phyloP scores from a whole-genome alignment of 2,113 vertebrate genomes.

The Pygoscelis adeliae region DNA sequence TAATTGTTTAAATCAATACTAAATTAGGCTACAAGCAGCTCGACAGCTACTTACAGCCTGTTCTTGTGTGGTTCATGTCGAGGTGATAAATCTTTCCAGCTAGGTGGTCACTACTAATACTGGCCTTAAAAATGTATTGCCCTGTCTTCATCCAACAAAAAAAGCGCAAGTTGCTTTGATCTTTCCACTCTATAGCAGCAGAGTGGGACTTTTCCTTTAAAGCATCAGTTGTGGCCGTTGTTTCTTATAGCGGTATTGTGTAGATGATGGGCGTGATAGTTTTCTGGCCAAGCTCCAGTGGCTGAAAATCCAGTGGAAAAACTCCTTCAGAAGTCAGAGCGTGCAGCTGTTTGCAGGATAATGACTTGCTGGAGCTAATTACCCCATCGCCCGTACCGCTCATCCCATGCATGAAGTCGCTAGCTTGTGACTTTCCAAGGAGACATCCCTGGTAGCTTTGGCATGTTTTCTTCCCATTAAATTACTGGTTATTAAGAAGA shows the following conservation, averaged over 20 bases:
- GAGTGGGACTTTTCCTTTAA: neutral
- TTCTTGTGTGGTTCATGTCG: neutral
- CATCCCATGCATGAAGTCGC: neutral
- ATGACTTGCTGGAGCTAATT: conserved; percentile 29
- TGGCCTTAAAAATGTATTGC: neutral
- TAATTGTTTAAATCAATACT: conserved; percentile 40
- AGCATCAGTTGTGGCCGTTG: fast-evolving
- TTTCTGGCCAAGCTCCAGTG: neutral
- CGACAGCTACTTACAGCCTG: neutral
- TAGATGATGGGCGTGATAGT: neutral
- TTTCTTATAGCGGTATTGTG: fast-evolving
- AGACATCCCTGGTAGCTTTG: neutral
- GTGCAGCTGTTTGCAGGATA: conserved; percentile 3
- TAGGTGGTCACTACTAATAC: neutral
- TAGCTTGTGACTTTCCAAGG: neutral
- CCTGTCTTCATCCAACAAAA: neutral
- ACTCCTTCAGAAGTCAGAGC: neutral
- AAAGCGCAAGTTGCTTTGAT: neutral
- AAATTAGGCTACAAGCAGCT: conserved; percentile 22
- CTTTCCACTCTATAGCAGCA: neutral
- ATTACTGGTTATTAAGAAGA: conserved; percentile 14
- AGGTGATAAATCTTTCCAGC: conserved; percentile 17
- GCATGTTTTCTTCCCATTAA: neutral
- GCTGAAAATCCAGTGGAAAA: neutral
- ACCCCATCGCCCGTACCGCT: neutral